Evolutionary conservation across 2,888 invertebrate genomes (phyloP).

Genomic region (Drosophila limbata): DNA sequence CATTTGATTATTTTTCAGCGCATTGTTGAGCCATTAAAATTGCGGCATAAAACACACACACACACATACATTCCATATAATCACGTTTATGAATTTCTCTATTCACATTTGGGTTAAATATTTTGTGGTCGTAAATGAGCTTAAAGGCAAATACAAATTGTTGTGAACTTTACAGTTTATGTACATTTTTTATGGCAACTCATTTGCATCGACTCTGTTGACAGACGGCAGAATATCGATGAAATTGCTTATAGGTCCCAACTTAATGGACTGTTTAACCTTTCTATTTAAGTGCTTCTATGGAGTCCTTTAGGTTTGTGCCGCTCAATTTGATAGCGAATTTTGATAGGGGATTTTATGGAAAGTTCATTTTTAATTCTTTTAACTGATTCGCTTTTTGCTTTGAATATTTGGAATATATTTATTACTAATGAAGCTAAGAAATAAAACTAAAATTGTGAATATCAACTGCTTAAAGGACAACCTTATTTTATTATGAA

Average conservation of each 20-base stretch:
- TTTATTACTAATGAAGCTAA: too few relatives aligned
- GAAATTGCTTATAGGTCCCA: neutral
- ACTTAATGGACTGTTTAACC: slow-evolving; percentile 26
- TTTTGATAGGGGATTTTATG: slow-evolving; percentile 1
- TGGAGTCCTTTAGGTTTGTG: neutral
- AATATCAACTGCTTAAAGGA: too few relatives aligned
- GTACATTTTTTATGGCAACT: slow-evolving; percentile 28
- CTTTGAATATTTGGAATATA: neutral
- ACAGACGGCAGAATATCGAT: slow-evolving; percentile 13
- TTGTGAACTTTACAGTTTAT: slow-evolving; percentile 22
- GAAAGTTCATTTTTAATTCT: neutral
- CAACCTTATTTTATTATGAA: too few relatives aligned
- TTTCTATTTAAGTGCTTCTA: neutral
- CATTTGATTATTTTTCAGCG: slow-evolving; percentile 58
- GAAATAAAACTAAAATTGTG: too few relatives aligned
- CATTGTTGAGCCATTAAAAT: slow-evolving; percentile 25
- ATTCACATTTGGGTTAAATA: slow-evolving; percentile 25
- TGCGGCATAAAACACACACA: slow-evolving; percentile 7
- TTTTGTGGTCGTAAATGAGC: slow-evolving; percentile 35
- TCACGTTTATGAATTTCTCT: neutral
- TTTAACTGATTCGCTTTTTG: neutral
- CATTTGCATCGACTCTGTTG: slow-evolving; percentile 32
- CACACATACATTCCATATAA: neutral
- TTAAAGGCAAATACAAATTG: slow-evolving; percentile 27
- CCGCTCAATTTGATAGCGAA: slow-evolving; percentile 11